These are phyloP conservation scores for Spinus olivaceus DNA, from an alignment of 2,797 vertebrate genomes.

Conservation along the genomic window DNA sequence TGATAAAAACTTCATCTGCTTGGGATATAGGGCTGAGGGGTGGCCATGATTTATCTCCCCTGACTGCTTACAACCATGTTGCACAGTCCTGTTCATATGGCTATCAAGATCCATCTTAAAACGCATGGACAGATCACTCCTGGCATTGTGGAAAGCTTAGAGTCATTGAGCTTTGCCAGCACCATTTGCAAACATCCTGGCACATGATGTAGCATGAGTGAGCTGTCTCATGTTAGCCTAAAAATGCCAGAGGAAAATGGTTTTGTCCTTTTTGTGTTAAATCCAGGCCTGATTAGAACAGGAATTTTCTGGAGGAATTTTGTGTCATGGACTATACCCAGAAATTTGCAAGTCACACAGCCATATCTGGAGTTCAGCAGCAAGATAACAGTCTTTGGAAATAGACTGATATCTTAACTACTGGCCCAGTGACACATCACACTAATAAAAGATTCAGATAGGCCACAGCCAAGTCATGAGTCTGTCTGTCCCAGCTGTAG, in stretches of 20 bases:
- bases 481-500: not conserved
- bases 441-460: not conserved
- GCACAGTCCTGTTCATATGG: not conserved
- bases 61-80: not conserved
- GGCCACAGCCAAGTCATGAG: not conserved
- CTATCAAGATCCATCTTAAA: not conserved
- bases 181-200: not conserved
- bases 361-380: not conserved
- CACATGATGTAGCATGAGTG: not conserved
- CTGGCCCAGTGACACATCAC: not conserved
- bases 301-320: conserved; percentile 18
- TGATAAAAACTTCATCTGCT: not conserved
- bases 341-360: conserved; percentile 14
- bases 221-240: not conserved
- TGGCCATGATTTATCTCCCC: not conserved
- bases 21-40: not conserved
- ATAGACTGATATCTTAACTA: not conserved
- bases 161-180: not conserved
- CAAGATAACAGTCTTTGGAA: not conserved
- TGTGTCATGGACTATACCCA: not conserved
- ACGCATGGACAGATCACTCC: not conserved
- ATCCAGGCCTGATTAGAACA: not conserved
- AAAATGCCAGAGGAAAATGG: not conserved
- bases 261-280: not conserved
- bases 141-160: not conserved